A percentile compares a stretch with the other conserved stretches of the same genome.
Conservation (phyloP, 2,113 vertebrate genomes). For the Dicentrarchus labrax region DNA sequence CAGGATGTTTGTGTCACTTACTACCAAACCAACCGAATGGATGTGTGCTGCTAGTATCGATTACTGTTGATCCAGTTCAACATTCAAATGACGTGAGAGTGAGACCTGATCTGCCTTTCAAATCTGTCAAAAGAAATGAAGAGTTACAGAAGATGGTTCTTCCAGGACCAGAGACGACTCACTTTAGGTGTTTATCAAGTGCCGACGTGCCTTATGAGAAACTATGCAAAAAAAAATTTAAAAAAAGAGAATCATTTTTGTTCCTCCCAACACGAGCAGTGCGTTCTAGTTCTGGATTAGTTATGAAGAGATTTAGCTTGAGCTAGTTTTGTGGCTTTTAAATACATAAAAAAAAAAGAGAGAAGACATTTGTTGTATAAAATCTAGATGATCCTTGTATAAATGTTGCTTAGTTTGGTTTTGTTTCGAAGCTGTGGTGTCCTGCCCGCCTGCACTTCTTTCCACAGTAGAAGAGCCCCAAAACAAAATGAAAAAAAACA, state of each 20-base stretch:
- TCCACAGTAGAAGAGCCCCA: constrained; percentile 62
- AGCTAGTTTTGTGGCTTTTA: constrained; percentile 81
- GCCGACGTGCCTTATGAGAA: constrained; percentile 93
- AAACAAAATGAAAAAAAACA: constrained; percentile 36
- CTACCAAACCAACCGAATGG: constrained; percentile 62
- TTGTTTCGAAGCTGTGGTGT: constrained; percentile 71
- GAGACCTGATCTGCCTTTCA: constrained; percentile 69
- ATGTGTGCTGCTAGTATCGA: constrained; percentile 43
- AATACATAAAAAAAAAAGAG: constrained; percentile 11
- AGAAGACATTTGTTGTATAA: constrained; percentile 76
- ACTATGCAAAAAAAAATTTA: constrained; percentile 91
- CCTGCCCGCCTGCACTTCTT: constrained; percentile 68
- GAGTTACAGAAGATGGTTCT: constrained; percentile 56
- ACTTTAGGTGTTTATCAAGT: constrained; percentile 75
- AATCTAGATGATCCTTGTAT: constrained; percentile 75
- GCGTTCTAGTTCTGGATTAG: constrained; percentile 73
- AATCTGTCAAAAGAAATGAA: constrained; percentile 51
- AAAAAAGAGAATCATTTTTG: constrained; percentile 38
- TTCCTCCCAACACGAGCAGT: constrained; percentile 85
- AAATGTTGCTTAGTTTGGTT: constrained; percentile 80
- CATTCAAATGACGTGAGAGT: constrained; percentile 35
- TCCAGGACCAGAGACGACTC: constrained; percentile 64
- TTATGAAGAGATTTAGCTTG: constrained; percentile 66
- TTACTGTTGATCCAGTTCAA: constrained; percentile 3
- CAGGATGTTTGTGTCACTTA: constrained; percentile 63